These are phyloP conservation scores for Tigriopus japonicus DNA, from an alignment of 1,140 invertebrate genomes.

Conservation along the genomic window DNA sequence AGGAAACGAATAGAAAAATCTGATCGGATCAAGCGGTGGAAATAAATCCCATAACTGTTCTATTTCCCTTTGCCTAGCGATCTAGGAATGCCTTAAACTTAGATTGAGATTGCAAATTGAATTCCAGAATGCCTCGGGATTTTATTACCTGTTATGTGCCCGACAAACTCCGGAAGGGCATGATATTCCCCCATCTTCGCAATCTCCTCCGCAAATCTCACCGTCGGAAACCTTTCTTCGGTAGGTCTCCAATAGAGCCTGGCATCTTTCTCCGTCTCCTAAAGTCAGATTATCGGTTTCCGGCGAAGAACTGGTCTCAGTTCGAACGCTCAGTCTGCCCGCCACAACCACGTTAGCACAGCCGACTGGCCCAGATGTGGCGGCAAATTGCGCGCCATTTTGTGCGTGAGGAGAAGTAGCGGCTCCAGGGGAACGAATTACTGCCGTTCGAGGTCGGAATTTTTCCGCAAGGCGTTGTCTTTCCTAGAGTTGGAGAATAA, in stretches of 20 bases:
- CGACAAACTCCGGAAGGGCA: background rate
- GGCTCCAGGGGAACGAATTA: background rate
- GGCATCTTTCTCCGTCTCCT: background rate
- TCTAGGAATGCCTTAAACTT: too few relatives aligned
- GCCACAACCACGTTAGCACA: background rate
- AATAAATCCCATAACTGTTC: too few relatives aligned
- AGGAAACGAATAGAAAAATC: too few relatives aligned
- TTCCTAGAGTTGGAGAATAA: background rate
- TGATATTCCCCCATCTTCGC: slow-evolving; percentile 26
- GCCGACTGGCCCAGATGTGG: too few relatives aligned
- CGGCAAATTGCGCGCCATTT: too few relatives aligned
- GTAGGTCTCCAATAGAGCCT: background rate
- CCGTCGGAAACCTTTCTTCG: slow-evolving; percentile 50
- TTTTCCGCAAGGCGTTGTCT: slow-evolving; percentile 5
- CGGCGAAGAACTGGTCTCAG: slow-evolving; percentile 1
- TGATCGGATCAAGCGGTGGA: too few relatives aligned
- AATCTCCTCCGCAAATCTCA: slow-evolving; percentile 66
- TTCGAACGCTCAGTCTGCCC: background rate
- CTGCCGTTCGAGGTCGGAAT: background rate
- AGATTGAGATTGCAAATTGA: too few relatives aligned
- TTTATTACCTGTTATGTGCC: background rate
- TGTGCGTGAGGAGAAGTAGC: background rate
- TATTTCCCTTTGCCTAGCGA: too few relatives aligned
- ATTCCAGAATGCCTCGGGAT: too few relatives aligned
- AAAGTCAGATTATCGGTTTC: slow-evolving; percentile 1